Evolutionary conservation across 1,140 invertebrate species (phyloP).

Genomic region (Cherax quadricarinatus): DNA sequence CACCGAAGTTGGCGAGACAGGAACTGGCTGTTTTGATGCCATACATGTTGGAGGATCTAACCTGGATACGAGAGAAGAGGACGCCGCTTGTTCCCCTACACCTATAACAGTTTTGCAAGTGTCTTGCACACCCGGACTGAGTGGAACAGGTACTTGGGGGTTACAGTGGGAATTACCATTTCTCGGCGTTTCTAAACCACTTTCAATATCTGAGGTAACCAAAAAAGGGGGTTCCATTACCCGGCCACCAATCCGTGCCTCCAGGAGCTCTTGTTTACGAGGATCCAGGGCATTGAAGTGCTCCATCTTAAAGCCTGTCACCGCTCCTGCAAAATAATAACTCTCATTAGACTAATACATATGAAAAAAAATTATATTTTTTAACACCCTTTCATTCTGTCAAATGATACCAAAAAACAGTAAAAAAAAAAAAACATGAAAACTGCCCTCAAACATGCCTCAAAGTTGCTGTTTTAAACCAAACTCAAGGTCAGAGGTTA

Average conservation of each 20-base stretch:
- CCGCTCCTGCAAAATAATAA: slow-evolving; percentile 44
- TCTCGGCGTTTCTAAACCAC: slow-evolving; percentile 22
- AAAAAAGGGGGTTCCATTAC: slow-evolving; percentile 39
- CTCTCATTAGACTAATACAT: too few species aligned
- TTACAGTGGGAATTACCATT: slow-evolving; percentile 21
- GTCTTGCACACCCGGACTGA: slow-evolving; percentile 11
- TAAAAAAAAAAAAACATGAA: too few species aligned
- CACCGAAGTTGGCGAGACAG: neutral
- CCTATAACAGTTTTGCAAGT: slow-evolving; percentile 9
- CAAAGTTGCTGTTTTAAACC: too few species aligned
- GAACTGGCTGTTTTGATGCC: neutral
- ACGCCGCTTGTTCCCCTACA: slow-evolving; percentile 22
- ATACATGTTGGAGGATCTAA: slow-evolving; percentile 22
- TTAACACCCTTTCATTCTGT: too few species aligned
- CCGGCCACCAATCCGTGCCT: slow-evolving; percentile 61
- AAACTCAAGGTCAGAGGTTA: too few species aligned
- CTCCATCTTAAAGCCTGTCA: slow-evolving; percentile 70
- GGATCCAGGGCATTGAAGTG: slow-evolving; percentile 70
- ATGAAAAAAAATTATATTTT: too few species aligned
- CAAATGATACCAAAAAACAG: too few species aligned
- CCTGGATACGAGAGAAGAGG: slow-evolving; percentile 16
- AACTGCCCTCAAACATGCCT: too few species aligned
- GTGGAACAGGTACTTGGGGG: slow-evolving; percentile 27
- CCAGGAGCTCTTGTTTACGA: slow-evolving; percentile 68
- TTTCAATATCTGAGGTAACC: slow-evolving; percentile 37